phyloP scores from a whole-genome alignment of 2,888 invertebrate species.

The Seira musarum region DNA sequence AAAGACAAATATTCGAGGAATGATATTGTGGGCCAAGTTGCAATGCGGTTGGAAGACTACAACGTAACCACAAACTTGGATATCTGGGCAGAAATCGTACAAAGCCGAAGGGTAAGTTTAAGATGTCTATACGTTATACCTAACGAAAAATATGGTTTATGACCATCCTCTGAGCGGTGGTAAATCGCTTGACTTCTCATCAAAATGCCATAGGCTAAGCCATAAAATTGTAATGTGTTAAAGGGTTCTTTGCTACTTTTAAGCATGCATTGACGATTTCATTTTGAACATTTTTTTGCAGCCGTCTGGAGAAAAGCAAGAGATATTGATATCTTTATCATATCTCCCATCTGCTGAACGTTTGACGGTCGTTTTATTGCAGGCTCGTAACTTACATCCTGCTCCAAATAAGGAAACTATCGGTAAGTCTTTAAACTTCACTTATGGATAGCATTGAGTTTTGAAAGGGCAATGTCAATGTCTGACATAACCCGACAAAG shows the following conservation, averaged over 20 bases:
- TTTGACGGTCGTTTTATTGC: slow-evolving; percentile 76
- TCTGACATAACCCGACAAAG: too few species aligned
- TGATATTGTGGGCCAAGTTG: slow-evolving; percentile 89
- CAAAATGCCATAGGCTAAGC: too few species aligned
- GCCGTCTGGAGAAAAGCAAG: slow-evolving; percentile 86
- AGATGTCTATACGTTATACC: neutral
- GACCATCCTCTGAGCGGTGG: too few species aligned
- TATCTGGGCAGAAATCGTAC: slow-evolving; percentile 90
- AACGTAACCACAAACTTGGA: slow-evolving; percentile 85
- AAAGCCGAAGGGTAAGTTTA: slow-evolving; percentile 77
- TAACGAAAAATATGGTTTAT: too few species aligned
- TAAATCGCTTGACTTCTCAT: too few species aligned
- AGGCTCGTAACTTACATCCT: slow-evolving; percentile 58
- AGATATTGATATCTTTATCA: slow-evolving; percentile 86
- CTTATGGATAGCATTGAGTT: too few species aligned
- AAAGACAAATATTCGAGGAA: slow-evolving; percentile 86
- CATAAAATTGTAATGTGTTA: too few species aligned
- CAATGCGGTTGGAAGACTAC: slow-evolving; percentile 83
- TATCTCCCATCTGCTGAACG: slow-evolving; percentile 92
- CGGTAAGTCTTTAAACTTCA: slow-evolving; percentile 31
- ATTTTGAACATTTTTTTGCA: slow-evolving; percentile 43
- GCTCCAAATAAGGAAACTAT: slow-evolving; percentile 59
- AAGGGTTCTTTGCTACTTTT: too few species aligned
- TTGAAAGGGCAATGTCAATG: too few species aligned
- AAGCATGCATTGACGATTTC: too few species aligned